Evolutionary conservation across 2,113 vertebrate genomes (phyloP).

Genomic region (Hippocampus barbouri): DNA sequence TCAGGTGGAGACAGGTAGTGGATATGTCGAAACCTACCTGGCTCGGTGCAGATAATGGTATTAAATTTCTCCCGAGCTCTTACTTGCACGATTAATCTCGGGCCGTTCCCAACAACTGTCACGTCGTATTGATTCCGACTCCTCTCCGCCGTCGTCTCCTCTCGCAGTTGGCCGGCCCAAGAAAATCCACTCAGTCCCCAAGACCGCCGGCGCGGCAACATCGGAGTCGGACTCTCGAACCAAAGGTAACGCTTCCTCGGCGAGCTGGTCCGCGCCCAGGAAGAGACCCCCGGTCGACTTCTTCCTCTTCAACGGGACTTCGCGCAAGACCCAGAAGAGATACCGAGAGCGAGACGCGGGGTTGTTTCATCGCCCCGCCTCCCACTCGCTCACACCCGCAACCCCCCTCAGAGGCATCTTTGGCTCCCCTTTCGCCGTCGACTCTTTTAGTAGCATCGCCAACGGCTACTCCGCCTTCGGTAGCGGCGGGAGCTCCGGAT

Average conservation of each 20-base stretch:
- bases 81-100: constrained; percentile 41
- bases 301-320: constrained; percentile 85
- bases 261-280: constrained; percentile 80
- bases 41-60: constrained; percentile 36
- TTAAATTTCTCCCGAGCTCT: constrained; percentile 37
- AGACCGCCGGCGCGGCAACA: constrained; percentile 43
- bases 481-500: constrained; percentile 29
- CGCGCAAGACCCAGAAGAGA: constrained; percentile 78
- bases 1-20: constrained; percentile 45
- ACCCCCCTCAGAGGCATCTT: constrained; percentile 78
- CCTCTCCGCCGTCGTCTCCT: constrained; percentile 10
- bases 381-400: constrained; percentile 60
- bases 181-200: constrained; percentile 74
- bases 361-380: constrained; percentile 72
- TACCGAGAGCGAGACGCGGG: constrained; percentile 73
- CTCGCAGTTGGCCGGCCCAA: constrained; percentile 75
- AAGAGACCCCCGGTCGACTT: constrained; percentile 81
- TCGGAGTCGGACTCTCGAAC: constrained; percentile 59
- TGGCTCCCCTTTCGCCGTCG: constrained; percentile 86
- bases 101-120: constrained; percentile 24
- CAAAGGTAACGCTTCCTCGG: constrained; percentile 70
- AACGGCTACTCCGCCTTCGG: constrained; percentile 84
- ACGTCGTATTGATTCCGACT: constrained; percentile 32
- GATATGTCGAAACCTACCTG: constrained; percentile 40
- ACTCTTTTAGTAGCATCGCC: constrained; percentile 94